Percentiles rank a stretch among this genome's conserved stretches.
These are phyloP conservation scores for Sthenelais limicola DNA, from an alignment of 2,888 invertebrate species.

Conservation along the genomic window DNA sequence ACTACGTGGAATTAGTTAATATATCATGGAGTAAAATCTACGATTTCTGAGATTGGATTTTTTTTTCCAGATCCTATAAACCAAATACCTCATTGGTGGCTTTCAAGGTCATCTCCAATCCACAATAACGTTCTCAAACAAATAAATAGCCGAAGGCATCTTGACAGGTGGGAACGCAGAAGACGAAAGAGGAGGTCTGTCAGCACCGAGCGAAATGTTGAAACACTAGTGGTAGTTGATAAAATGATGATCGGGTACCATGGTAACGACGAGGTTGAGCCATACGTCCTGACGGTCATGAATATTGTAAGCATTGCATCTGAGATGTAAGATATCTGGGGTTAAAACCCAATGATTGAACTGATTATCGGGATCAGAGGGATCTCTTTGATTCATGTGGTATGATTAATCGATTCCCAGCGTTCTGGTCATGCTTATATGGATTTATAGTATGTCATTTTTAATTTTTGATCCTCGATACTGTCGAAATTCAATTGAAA, in stretches of 20 bases:
- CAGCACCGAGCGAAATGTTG: conserved; percentile 63
- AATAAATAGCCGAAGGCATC: conserved; percentile 23
- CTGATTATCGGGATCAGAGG: too few species aligned
- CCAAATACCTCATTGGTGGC: conserved; percentile 44
- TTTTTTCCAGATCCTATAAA: conserved; percentile 11
- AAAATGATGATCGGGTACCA: conserved; percentile 66
- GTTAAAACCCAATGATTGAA: not conserved
- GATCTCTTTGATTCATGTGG: too few species aligned
- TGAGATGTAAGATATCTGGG: not conserved
- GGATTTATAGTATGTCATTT: too few species aligned
- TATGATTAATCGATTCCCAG: too few species aligned
- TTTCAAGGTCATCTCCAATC: conserved; percentile 4
- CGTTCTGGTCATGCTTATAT: too few species aligned
- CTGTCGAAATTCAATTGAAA: too few species aligned
- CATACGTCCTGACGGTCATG: conserved; percentile 91
- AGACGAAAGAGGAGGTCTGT: conserved; percentile 54
- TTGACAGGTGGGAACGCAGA: conserved; percentile 44
- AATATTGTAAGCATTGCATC: conserved; percentile 81
- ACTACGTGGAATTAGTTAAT: too few species aligned
- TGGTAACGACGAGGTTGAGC: conserved; percentile 80
- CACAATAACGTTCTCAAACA: conserved; percentile 39
- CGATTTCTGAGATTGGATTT: too few species aligned
- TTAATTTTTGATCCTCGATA: too few species aligned
- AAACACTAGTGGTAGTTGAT: conserved; percentile 69
- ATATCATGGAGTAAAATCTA: too few species aligned